Conservation (phyloP, 2,888 invertebrate genomes). For the Temnothorax unifasciatus region DNA sequence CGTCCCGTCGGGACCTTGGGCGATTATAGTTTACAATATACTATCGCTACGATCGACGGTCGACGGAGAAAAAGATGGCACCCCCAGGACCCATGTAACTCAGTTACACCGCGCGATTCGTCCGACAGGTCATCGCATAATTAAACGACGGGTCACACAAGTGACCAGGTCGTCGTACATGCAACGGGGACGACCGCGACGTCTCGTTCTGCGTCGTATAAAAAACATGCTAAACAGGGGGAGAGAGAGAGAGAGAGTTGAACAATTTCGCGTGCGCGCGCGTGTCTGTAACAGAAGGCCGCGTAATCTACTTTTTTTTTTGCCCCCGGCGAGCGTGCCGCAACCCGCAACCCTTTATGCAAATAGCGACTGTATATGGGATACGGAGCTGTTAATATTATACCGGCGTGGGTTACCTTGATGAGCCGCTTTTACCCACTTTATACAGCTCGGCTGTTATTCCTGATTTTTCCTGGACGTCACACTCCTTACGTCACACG, state of each 20-base stretch:
- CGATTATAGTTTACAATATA: conserved; percentile 10
- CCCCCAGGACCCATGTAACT: neutral
- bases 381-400: conserved; percentile 52
- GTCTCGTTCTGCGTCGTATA: neutral
- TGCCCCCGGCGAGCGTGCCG: neutral
- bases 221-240: neutral
- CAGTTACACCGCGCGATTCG: neutral
- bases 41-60: neutral
- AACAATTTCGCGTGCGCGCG: conserved; percentile 41
- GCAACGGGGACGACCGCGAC: neutral
- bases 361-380: conserved; percentile 48
- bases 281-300: conserved; percentile 38
- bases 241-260: neutral
- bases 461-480: conserved; percentile 51
- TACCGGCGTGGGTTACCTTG: conserved; percentile 46
- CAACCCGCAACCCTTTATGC: conserved; percentile 53
- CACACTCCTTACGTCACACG: conserved; percentile 38
- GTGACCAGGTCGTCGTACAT: neutral
- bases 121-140: conserved; percentile 6
- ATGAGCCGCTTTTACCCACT: conserved; percentile 48
- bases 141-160: conserved; percentile 14
- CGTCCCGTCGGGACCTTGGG: neutral
- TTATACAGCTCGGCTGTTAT: conserved; percentile 39
- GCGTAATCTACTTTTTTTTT: conserved; percentile 47
- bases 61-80: neutral